phyloP scores from a whole-genome alignment of 2,888 invertebrate species.

The Chloroclystis v-ata region DNA sequence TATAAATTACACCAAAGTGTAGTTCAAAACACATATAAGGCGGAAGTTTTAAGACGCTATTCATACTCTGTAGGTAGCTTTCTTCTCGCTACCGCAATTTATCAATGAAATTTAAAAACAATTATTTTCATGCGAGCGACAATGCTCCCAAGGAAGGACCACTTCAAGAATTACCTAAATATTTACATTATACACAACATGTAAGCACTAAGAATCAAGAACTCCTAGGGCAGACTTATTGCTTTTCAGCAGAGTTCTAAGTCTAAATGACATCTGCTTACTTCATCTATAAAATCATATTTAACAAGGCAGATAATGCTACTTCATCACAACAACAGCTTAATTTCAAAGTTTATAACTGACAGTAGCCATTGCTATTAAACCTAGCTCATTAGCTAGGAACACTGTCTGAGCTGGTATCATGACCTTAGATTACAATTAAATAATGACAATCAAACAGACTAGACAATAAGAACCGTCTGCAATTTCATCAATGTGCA shows the following conservation, averaged over 20 bases:
- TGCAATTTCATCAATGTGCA: conserved; percentile 46
- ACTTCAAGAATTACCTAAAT: conserved; percentile 43
- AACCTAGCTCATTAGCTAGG: conserved; percentile 35
- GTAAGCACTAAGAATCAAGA: conserved; percentile 56
- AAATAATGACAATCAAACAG: conserved; percentile 62
- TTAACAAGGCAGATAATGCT: conserved; percentile 2
- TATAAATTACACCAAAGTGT: conserved; percentile 25
- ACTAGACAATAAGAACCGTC: conserved; percentile 63
- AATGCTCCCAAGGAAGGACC: neutral
- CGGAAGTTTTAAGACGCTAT: conserved; percentile 53
- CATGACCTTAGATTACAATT: conserved; percentile 45
- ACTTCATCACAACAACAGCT: neutral
- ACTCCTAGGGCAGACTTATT: conserved; percentile 51
- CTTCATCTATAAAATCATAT: conserved; percentile 6
- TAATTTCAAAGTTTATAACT: neutral
- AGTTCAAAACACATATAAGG: conserved; percentile 63
- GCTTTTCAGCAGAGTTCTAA: conserved; percentile 43
- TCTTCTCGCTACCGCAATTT: conserved; percentile 1
- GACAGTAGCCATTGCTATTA: conserved; percentile 1
- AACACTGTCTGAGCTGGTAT: conserved; percentile 42
- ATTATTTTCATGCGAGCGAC: neutral
- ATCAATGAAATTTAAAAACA: neutral
- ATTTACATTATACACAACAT: conserved; percentile 75
- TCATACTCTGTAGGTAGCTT: neutral
- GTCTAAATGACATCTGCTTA: conserved; percentile 35